These are phyloP conservation scores for Odocoileus virginianus DNA, from an alignment of 2,113 vertebrate species.

Conservation along the genomic window DNA sequence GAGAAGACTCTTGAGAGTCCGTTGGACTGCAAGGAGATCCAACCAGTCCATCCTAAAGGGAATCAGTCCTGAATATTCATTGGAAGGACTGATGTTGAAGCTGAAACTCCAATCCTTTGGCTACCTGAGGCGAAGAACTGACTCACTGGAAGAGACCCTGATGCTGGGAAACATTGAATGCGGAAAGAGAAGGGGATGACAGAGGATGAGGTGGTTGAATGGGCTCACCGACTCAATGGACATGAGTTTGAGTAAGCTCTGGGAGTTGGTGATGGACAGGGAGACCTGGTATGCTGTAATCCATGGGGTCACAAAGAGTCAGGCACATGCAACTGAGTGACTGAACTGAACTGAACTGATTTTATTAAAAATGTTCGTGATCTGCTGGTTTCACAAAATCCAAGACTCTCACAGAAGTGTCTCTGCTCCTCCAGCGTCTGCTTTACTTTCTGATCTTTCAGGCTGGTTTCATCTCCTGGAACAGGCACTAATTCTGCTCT, in stretches of 20 bases:
- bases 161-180: not conserved
- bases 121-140: rapidly evolving
- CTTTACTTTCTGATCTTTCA: not conserved
- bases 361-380: not conserved
- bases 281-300: rapidly evolving
- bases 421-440: rapidly evolving
- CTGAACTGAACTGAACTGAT: not conserved
- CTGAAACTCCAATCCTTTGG: not conserved
- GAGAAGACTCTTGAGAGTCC: not conserved
- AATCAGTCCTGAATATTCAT: not conserved
- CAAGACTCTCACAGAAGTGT: not conserved
- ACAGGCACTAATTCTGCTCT: not conserved
- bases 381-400: not conserved
- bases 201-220: not conserved
- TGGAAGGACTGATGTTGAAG: not conserved
- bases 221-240: not conserved
- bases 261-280: not conserved
- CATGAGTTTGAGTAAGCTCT: not conserved
- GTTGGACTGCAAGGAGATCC: not conserved
- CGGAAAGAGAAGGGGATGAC: not conserved
- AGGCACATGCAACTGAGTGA: rapidly evolving
- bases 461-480: not conserved
- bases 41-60: not conserved
- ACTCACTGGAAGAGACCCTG: not conserved
- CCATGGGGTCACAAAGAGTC: not conserved